Conservation (phyloP, 1,140 invertebrate genomes). For the Gonatopus flavifemur region DNA sequence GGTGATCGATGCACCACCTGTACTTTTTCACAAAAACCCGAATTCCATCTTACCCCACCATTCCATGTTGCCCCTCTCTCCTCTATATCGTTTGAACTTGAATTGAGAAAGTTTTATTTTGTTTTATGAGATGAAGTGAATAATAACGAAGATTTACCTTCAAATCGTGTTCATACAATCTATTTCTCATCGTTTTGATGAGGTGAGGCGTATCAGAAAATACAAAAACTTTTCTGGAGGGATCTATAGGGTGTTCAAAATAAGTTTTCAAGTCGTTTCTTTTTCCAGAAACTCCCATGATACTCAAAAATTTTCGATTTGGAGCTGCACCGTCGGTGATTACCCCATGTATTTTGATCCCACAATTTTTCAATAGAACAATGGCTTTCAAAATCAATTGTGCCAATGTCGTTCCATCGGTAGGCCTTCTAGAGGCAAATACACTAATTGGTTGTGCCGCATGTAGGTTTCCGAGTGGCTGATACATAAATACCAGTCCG, state of each 20-base stretch:
- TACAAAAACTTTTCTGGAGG: slow-evolving; percentile 17
- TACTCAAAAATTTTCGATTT: too few relatives aligned
- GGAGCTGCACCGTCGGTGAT: slow-evolving; percentile 22
- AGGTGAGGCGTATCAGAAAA: slow-evolving; percentile 28
- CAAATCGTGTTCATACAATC: slow-evolving; percentile 9
- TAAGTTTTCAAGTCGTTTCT: slow-evolving; percentile 9
- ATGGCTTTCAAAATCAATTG: slow-evolving; percentile 25
- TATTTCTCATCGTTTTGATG: slow-evolving; percentile 26
- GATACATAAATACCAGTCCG: slow-evolving; percentile 24
- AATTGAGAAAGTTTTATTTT: neutral
- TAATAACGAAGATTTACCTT: slow-evolving; percentile 3
- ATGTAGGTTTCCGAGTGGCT: slow-evolving; percentile 10
- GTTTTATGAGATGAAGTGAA: neutral
- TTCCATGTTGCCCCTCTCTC: too few relatives aligned
- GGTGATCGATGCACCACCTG: too few relatives aligned
- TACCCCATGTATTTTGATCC: slow-evolving; percentile 19
- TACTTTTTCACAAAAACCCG: too few relatives aligned
- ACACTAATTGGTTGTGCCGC: slow-evolving; percentile 24
- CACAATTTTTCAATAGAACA: slow-evolving; percentile 21
- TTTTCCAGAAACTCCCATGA: slow-evolving; percentile 16
- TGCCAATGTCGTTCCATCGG: slow-evolving; percentile 13
- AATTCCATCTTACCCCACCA: too few relatives aligned
- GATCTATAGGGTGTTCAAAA: slow-evolving; percentile 23
- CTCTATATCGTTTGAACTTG: neutral
- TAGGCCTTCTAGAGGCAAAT: slow-evolving; percentile 19